Conservation (phyloP, 2,113 vertebrate genomes). For the Camelus dromedarius region DNA sequence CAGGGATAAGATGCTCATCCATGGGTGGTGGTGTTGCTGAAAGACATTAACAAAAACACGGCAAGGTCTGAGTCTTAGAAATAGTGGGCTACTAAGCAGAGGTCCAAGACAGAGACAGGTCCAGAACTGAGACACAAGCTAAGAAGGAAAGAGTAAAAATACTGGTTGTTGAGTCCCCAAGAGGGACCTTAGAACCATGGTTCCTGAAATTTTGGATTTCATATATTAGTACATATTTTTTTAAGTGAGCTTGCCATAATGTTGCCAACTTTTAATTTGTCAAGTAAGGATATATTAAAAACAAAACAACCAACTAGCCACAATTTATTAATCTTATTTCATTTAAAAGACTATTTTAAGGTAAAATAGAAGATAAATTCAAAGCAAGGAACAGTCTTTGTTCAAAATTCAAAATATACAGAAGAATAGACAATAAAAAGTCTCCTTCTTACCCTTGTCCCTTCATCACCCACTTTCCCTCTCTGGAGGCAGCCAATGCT, state of each 20-base stretch:
- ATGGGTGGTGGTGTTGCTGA: neutral
- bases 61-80: neutral
- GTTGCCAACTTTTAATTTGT: neutral
- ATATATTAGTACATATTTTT: neutral
- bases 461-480: slow-evolving; percentile 8
- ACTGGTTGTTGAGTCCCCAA: neutral
- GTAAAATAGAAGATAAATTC: neutral
- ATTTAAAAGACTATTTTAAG: neutral
- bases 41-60: neutral
- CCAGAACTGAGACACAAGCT: neutral
- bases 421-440: neutral
- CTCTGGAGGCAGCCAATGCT: neutral
- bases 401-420: slow-evolving; percentile 24
- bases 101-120: neutral
- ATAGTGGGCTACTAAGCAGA: neutral
- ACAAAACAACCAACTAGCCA: neutral
- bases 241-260: neutral
- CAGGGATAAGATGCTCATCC: neutral
- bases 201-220: slow-evolving; percentile 14
- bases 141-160: neutral
- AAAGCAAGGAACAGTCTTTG: neutral
- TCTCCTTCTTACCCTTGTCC: neutral
- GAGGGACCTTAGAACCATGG: neutral
- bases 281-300: neutral
- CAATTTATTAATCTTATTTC: neutral